These are phyloP conservation scores for Monochamus saltuarius DNA, from an alignment of 1,140 invertebrate species.

Conservation along the genomic window DNA sequence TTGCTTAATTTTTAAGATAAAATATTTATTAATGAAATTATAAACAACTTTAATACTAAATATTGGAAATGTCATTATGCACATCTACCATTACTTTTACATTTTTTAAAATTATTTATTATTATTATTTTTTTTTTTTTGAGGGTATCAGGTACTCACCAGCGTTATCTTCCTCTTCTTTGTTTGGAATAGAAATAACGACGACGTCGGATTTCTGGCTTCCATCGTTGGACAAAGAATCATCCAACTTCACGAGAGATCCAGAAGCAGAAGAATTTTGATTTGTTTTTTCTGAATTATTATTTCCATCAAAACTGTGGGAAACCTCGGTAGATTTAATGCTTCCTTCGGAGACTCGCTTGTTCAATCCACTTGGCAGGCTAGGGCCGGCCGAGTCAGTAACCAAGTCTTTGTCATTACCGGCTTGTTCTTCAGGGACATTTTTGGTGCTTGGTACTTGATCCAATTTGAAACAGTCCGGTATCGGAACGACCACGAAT, in stretches of 20 bases:
- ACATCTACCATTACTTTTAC: too few species aligned
- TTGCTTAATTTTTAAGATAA: too few species aligned
- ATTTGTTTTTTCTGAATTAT: conserved; percentile 17
- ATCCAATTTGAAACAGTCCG: conserved; percentile 12
- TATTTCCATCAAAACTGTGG: conserved; percentile 25
- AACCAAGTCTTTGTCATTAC: neutral
- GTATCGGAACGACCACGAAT: conserved; percentile 16
- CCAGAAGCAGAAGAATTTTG: neutral
- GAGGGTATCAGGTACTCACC: too few species aligned
- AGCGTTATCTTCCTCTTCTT: conserved; percentile 26
- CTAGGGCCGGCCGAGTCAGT: neutral
- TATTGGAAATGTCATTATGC: too few species aligned
- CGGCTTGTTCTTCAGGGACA: too few species aligned
- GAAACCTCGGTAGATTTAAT: neutral
- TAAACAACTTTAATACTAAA: too few species aligned
- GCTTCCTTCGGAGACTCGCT: neutral
- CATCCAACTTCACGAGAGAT: conserved; percentile 6
- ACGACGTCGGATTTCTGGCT: conserved; percentile 25
- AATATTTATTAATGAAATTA: too few species aligned
- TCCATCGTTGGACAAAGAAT: neutral
- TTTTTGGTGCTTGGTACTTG: neutral
- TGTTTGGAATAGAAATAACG: conserved; percentile 26
- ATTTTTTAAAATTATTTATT: too few species aligned
- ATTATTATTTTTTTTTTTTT: too few species aligned
- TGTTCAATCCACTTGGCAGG: neutral